Evolutionary conservation across 37 sponge, comb jelly and placozoan genomes (phyloP).

Genomic region (Oopsacas minuta): DNA sequence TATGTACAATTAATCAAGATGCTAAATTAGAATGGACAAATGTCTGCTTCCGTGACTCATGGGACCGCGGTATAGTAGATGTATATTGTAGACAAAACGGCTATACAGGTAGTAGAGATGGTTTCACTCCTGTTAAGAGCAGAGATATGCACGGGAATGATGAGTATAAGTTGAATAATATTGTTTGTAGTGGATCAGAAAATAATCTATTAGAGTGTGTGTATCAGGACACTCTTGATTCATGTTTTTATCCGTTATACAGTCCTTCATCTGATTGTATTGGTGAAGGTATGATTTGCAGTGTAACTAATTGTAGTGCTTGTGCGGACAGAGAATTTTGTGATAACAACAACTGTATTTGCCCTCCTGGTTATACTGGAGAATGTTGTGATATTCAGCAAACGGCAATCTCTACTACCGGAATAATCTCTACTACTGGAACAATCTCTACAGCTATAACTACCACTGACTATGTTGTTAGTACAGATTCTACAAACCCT

Average conservation of each 20-base stretch:
- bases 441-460: too few relatives aligned
- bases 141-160: neutral
- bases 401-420: too few relatives aligned
- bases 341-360: neutral
- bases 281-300: neutral
- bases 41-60: neutral
- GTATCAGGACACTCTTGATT: neutral
- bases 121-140: neutral
- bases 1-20: neutral
- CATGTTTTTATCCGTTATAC: neutral
- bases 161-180: neutral
- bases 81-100: neutral
- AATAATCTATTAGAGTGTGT: neutral
- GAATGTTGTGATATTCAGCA: neutral
- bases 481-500: too few relatives aligned
- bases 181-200: neutral
- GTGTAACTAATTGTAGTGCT: neutral
- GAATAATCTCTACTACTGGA: too few relatives aligned
- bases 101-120: neutral
- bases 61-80: neutral
- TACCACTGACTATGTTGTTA: too few relatives aligned
- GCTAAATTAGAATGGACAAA: neutral
- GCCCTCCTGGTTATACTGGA: neutral
- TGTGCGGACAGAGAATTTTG: neutral
- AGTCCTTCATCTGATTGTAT: neutral